Evolutionary conservation across 2,888 invertebrate species (phyloP).

Genomic region (Phymatocera aterrima): DNA sequence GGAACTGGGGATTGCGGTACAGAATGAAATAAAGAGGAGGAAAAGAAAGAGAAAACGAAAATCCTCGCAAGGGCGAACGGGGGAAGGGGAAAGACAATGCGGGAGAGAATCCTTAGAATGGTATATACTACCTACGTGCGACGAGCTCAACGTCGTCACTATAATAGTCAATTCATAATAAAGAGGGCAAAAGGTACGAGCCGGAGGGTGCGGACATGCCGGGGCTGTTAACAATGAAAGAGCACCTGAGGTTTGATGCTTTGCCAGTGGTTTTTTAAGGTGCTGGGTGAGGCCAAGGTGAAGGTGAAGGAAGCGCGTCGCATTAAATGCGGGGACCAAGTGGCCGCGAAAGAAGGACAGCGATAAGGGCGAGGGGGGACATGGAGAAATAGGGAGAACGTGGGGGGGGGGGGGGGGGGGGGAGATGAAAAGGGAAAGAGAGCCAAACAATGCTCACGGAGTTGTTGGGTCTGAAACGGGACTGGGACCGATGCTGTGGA

Average conservation of each 20-base stretch:
- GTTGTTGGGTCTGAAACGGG: constrained; percentile 41
- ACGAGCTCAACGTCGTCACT: constrained; percentile 38
- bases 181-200: constrained; percentile 65
- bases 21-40: constrained; percentile 3
- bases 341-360: constrained; percentile 9
- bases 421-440: constrained; percentile 23
- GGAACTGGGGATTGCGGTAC: constrained; percentile 13
- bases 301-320: constrained; percentile 32
- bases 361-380: constrained; percentile 5
- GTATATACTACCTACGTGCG: too few species aligned
- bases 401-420: constrained; percentile 51
- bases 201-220: constrained; percentile 53
- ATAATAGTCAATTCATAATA: constrained; percentile 59
- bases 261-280: constrained; percentile 16
- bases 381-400: not conserved
- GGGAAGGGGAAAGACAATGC: constrained; percentile 34
- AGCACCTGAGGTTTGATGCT: constrained; percentile 36
- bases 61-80: constrained; percentile 14
- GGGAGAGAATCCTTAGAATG: constrained; percentile 33
- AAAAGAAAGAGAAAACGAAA: not conserved
- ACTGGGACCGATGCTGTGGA: constrained; percentile 53
- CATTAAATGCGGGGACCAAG: constrained; percentile 4
- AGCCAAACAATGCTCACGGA: constrained; percentile 33
- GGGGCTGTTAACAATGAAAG: constrained; percentile 47
- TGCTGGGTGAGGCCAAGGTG: not conserved